Conservation (phyloP, 2,113 vertebrate species). For the Aptenodytes patagonicus region DNA sequence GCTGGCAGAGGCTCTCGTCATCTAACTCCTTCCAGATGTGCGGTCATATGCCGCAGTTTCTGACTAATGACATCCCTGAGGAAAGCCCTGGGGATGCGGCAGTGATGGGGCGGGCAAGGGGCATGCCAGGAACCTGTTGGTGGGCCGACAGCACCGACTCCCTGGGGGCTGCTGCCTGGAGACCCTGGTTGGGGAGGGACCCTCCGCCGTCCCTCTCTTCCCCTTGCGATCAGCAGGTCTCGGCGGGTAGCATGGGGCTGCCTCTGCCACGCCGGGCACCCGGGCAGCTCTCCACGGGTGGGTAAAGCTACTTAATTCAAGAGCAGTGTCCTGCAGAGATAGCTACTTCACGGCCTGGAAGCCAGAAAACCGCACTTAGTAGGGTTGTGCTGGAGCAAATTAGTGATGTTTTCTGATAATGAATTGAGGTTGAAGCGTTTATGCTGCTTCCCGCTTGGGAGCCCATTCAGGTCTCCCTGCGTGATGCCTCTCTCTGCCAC, state of each 20-base stretch:
- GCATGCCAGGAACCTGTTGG: conserved; percentile 29
- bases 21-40: conserved; percentile 69
- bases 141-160: background rate
- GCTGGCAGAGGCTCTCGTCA: conserved; percentile 55
- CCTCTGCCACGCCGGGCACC: background rate
- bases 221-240: background rate
- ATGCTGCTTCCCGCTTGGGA: background rate
- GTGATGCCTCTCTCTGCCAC: background rate
- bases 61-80: conserved; percentile 40
- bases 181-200: background rate
- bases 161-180: background rate
- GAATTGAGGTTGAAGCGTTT: conserved; percentile 42
- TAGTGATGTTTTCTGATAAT: conserved; percentile 19
- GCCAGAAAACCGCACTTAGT: background rate
- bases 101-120: background rate
- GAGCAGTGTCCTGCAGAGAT: background rate
- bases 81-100: conserved; percentile 10
- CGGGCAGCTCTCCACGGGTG: background rate
- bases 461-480: conserved; percentile 2
- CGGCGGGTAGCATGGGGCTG: background rate
- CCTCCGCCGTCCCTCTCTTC: background rate
- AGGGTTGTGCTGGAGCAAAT: conserved; percentile 43
- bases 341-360: background rate
- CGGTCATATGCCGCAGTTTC: conserved; percentile 31
- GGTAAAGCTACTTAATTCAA: background rate